Evolutionary conservation across 2,113 vertebrate genomes (phyloP).

Genomic region (Pituophis catenifer): DNA sequence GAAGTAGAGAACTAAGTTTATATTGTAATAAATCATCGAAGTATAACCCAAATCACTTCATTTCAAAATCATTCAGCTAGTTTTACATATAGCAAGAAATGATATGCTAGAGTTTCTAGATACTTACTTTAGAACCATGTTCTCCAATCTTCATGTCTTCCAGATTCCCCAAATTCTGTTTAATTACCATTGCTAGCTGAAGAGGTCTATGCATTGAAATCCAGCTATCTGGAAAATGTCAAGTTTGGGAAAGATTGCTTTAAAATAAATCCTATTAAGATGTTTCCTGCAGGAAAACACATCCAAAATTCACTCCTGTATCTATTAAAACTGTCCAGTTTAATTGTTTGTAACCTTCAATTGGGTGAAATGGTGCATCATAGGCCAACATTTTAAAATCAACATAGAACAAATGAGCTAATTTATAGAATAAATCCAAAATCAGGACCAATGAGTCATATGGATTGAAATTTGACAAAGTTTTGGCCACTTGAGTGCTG

Average conservation of each 20-base stretch:
- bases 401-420: background rate
- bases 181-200: background rate
- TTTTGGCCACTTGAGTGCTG: background rate
- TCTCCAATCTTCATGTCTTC: background rate
- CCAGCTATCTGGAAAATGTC: background rate
- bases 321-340: background rate
- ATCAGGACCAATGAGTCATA: background rate
- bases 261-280: background rate
- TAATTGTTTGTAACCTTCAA: background rate
- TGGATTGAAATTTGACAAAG: background rate
- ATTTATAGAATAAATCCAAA: background rate
- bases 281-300: background rate
- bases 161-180: background rate
- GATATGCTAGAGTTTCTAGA: background rate
- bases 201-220: background rate
- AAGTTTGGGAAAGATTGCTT: background rate
- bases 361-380: background rate
- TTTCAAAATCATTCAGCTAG: background rate
- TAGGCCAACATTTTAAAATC: background rate
- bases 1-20: background rate
- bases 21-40: background rate
- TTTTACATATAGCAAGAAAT: background rate
- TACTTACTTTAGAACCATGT: background rate
- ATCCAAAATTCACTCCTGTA: background rate
- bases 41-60: background rate